Conservation (phyloP, 2,797 vertebrate species). For the Catharus ustulatus region DNA sequence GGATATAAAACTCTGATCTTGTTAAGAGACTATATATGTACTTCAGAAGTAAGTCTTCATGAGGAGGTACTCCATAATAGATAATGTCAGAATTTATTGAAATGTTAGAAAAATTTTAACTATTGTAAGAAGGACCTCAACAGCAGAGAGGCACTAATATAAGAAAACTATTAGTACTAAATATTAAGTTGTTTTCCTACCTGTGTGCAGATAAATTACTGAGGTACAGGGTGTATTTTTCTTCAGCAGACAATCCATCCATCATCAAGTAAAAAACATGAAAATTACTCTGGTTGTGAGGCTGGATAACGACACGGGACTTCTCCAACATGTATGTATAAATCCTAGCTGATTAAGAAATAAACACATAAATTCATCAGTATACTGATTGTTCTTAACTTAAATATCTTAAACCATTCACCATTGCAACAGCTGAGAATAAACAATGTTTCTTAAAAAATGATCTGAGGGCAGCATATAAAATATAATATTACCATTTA, state of each 20-base stretch:
- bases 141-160: neutral
- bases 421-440: neutral
- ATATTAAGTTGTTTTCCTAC: constrained; percentile 71
- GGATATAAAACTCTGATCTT: neutral
- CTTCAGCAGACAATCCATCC: constrained; percentile 89
- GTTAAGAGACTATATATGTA: neutral
- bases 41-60: neutral
- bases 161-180: neutral
- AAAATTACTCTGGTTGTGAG: constrained; percentile 87
- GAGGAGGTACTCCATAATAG: neutral
- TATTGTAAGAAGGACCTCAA: neutral
- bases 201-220: constrained; percentile 84
- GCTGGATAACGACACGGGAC: constrained; percentile 82
- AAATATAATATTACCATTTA: neutral
- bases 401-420: neutral
- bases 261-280: constrained; percentile 90
- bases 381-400: neutral
- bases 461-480: neutral
- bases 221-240: constrained; percentile 85
- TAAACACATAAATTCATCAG: constrained; percentile 41
- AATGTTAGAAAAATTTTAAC: neutral
- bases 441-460: neutral
- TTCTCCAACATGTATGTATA: constrained; percentile 93
- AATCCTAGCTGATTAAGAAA: constrained; percentile 83
- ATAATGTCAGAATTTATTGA: neutral